phyloP scores from a whole-genome alignment of 2,113 vertebrate species.

The Poicephalus gulielmi region DNA sequence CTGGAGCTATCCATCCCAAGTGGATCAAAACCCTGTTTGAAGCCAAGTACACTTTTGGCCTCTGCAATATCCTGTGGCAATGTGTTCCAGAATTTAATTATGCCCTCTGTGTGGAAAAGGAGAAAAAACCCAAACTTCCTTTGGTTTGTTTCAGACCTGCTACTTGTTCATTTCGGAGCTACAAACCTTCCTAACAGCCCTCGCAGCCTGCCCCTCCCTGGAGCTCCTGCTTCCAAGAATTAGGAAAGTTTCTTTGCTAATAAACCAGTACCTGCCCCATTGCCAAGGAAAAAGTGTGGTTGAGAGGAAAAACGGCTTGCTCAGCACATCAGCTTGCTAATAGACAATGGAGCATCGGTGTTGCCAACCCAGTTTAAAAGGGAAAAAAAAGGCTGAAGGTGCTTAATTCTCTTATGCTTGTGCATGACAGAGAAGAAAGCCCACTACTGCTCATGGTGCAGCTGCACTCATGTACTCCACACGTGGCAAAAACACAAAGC shows the following conservation, averaged over 20 bases:
- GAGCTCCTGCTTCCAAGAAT: constrained; percentile 42
- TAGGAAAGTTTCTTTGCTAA: constrained; percentile 49
- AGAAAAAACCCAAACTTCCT: background rate
- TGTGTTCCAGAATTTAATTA: background rate
- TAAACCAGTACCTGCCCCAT: background rate
- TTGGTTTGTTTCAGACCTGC: background rate
- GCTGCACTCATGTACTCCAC: background rate
- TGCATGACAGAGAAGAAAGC: background rate
- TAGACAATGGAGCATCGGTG: background rate
- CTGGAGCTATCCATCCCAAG: background rate
- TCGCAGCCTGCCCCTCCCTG: background rate
- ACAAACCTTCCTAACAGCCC: background rate
- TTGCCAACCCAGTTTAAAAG: background rate
- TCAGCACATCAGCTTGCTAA: constrained; percentile 38
- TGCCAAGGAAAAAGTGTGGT: constrained; percentile 30
- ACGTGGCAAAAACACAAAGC: background rate
- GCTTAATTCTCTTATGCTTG: background rate
- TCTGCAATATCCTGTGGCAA: background rate
- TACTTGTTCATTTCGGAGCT: background rate
- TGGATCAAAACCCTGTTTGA: background rate
- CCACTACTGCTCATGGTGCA: background rate
- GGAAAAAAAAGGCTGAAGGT: background rate
- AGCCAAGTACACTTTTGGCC: background rate
- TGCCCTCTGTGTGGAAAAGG: background rate
- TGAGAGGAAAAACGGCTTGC: background rate